Percentiles rank a stretch among this genome's conserved stretches.
These are phyloP conservation scores for Artemia sp. DNA, from an alignment of 2,888 invertebrate genomes.

Conservation along the genomic window DNA sequence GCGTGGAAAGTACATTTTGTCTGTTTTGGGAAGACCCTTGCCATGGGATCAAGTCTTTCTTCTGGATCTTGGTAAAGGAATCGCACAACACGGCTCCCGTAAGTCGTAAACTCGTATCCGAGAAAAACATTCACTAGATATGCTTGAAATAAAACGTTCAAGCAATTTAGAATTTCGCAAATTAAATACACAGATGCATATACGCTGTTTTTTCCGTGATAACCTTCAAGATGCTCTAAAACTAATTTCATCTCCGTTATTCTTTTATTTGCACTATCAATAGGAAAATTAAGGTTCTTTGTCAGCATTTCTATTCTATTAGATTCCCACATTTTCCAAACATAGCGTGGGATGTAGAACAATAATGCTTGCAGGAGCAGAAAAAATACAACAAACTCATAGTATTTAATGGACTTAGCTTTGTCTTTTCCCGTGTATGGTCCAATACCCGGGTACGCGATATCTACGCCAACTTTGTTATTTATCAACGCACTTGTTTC, in stretches of 20 bases:
- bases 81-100: conserved; percentile 27
- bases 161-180: conserved; percentile 29
- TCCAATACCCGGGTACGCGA: conserved; percentile 19
- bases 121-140: conserved; percentile 29
- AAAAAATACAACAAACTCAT: conserved; percentile 32
- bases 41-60: conserved; percentile 27
- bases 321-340: conserved; percentile 31
- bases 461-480: background rate
- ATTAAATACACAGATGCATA: conserved; percentile 28
- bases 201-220: conserved; percentile 27
- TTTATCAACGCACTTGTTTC: conserved; percentile 23
- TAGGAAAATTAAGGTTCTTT: conserved; percentile 46
- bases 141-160: conserved; percentile 29
- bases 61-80: conserved; percentile 26
- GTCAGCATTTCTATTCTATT: conserved; percentile 55
- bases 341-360: conserved; percentile 29
- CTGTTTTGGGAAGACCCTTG: conserved; percentile 28
- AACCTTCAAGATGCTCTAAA: conserved; percentile 28
- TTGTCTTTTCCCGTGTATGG: conserved; percentile 27
- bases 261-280: conserved; percentile 34
- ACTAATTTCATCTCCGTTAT: conserved; percentile 22
- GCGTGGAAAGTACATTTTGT: conserved; percentile 29
- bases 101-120: conserved; percentile 28
- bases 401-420: conserved; percentile 36
- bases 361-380: conserved; percentile 30